Conservation (phyloP, 2,888 invertebrate genomes). For the Ligdia adustata region DNA sequence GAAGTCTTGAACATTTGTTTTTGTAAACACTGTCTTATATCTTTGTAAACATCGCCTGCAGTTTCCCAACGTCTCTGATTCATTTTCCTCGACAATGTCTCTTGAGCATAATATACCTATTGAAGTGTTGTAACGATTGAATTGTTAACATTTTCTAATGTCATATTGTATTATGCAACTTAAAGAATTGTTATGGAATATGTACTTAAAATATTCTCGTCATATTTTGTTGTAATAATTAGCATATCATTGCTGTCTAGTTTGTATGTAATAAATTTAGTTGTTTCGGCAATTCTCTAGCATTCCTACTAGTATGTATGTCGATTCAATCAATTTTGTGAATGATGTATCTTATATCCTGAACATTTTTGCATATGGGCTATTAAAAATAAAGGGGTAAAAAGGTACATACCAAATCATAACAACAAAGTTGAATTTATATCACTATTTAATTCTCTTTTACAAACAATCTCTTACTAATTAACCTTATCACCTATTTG, state of each 20-base stretch:
- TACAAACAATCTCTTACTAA: slow-evolving; percentile 41
- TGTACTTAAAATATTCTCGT: not conserved
- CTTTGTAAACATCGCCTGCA: slow-evolving; percentile 17
- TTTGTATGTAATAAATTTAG: no score
- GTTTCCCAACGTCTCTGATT: slow-evolving; percentile 19
- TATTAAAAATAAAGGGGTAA: slow-evolving; percentile 2
- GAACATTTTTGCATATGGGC: no score
- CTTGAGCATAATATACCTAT: slow-evolving; percentile 7
- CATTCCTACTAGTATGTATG: no score
- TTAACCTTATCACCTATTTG: slow-evolving; percentile 52
- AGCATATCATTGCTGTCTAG: not conserved
- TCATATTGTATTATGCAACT: slow-evolving; percentile 7
- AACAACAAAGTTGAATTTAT: slow-evolving; percentile 27
- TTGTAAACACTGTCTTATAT: slow-evolving; percentile 10
- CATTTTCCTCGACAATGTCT: slow-evolving; percentile 15
- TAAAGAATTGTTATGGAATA: not conserved
- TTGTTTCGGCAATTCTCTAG: not conserved
- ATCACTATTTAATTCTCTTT: slow-evolving; percentile 37
- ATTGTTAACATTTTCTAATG: slow-evolving; percentile 21
- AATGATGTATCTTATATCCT: no score
- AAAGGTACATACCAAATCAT: slow-evolving; percentile 29
- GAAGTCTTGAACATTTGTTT: slow-evolving; percentile 1
- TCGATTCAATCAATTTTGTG: no score
- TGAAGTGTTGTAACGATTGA: slow-evolving; percentile 4
- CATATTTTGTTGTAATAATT: not conserved